A percentile compares a stretch with the other conserved stretches of the same genome.
Evolutionary conservation across 2,888 invertebrate genomes (phyloP).

Genomic region (Lottia gigantea): DNA sequence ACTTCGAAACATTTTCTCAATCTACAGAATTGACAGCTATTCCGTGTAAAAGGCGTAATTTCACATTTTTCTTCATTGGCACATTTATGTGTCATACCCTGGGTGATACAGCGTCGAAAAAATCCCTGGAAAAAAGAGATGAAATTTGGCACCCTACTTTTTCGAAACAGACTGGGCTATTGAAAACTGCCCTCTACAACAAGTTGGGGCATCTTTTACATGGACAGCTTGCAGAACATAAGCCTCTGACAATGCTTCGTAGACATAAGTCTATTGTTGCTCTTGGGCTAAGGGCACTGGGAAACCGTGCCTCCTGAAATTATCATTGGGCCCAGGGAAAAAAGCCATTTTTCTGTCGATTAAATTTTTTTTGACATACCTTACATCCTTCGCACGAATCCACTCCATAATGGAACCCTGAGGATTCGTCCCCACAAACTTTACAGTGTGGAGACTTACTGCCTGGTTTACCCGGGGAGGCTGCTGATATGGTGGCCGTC

Average conservation of each 20-base stretch:
- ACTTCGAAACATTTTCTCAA: conserved; percentile 68
- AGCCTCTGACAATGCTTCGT: too few relatives aligned
- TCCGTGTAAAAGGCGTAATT: conserved; percentile 67
- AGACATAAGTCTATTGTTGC: too few relatives aligned
- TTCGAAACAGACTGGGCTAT: background rate
- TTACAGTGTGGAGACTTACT: conserved; percentile 60
- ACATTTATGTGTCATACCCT: conserved; percentile 68
- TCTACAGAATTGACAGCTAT: conserved; percentile 68
- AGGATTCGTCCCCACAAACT: conserved; percentile 66
- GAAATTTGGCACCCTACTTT: background rate
- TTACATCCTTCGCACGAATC: conserved; percentile 68
- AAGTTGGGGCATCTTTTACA: too few relatives aligned
- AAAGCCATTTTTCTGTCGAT: too few relatives aligned
- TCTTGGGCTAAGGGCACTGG: too few relatives aligned
- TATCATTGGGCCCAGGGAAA: too few relatives aligned
- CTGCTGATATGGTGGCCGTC: conserved; percentile 1
- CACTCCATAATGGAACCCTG: conserved; percentile 67
- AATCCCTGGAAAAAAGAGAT: conserved; percentile 59
- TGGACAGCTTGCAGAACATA: too few relatives aligned
- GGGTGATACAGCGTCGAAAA: conserved; percentile 67
- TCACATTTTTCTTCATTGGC: conserved; percentile 68
- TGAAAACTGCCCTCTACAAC: too few relatives aligned
- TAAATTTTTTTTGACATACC: conserved; percentile 38
- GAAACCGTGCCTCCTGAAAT: too few relatives aligned
- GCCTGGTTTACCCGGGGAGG: conserved; percentile 18